phyloP scores from a whole-genome alignment of 2,113 vertebrate genomes.

The Sakesphorus luctuosus region DNA sequence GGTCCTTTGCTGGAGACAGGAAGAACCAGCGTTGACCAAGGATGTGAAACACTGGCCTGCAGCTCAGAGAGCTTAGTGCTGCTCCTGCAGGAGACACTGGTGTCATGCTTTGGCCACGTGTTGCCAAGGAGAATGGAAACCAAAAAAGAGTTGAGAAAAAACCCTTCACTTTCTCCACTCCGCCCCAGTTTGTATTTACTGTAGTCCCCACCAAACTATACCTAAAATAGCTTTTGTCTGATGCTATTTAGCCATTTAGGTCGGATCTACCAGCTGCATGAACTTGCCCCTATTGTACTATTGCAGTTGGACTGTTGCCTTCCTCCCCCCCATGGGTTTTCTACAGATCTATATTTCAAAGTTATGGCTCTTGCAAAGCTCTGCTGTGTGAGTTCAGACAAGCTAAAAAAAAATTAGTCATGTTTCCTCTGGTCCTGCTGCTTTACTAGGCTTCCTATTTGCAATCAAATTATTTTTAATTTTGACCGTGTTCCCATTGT shows the following conservation, averaged over 20 bases:
- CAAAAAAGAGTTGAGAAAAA: not conserved
- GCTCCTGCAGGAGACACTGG: not conserved
- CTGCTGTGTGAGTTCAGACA: conserved; percentile 40
- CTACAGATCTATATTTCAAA: conserved; percentile 64
- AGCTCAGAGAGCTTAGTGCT: not conserved
- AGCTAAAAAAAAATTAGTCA: conserved; percentile 67
- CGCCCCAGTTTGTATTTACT: not conserved
- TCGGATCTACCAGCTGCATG: not conserved
- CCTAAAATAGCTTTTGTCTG: conserved; percentile 46
- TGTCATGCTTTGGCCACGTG: not conserved
- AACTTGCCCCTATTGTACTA: conserved; percentile 46
- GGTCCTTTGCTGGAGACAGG: not conserved
- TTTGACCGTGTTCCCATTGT: conserved; percentile 65
- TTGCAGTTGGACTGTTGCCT: conserved; percentile 38
- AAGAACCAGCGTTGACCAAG: not conserved
- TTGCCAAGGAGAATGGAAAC: not conserved
- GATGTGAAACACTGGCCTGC: not conserved
- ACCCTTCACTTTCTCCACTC: conserved; percentile 16
- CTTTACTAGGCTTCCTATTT: conserved; percentile 71
- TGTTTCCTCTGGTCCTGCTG: conserved; percentile 63
- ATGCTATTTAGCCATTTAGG: conserved; percentile 4
- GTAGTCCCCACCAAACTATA: not conserved
- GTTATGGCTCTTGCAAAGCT: conserved; percentile 38
- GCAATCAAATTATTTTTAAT: conserved; percentile 75
- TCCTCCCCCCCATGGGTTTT: conserved; percentile 34